Percentiles rank a stretch among this genome's conserved stretches.
phyloP scores from a whole-genome alignment of 2,797 vertebrate genomes.

The Podarcis lilfordi region DNA sequence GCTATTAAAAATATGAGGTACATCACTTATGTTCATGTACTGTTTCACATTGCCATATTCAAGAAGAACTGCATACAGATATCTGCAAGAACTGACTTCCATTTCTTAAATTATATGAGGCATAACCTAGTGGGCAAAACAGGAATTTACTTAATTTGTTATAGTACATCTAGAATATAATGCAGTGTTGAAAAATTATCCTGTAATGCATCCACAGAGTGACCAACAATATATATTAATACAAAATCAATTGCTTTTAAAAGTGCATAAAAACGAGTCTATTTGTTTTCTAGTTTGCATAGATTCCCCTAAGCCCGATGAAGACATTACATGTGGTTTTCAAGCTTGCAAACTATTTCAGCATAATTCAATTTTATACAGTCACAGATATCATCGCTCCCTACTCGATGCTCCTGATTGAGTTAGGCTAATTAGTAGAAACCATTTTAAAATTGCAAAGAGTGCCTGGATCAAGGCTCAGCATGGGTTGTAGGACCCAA shows the following conservation, averaged over 20 bases:
- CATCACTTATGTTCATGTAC: neutral
- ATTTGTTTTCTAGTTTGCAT: slow-evolving; percentile 5
- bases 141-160: slow-evolving; percentile 16
- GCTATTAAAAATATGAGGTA: neutral
- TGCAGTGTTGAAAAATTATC: slow-evolving; percentile 18
- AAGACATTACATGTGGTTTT: neutral
- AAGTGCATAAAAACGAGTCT: neutral
- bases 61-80: neutral
- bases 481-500: neutral
- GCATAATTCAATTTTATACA: neutral
- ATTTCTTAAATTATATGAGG: neutral
- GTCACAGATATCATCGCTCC: neutral
- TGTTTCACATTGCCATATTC: neutral
- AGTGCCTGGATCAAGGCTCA: neutral
- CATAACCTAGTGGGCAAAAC: slow-evolving; percentile 2
- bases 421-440: neutral
- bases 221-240: neutral
- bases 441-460: neutral
- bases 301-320: neutral
- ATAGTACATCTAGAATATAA: slow-evolving; percentile 3
- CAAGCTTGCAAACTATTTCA: neutral
- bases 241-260: slow-evolving; percentile 18
- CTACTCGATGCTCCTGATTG: neutral
- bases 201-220: slow-evolving; percentile 1
- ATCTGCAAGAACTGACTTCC: neutral